Evolutionary conservation across 1,140 invertebrate genomes (phyloP), one percentile per base, ranked within the genome.

Genomic region (Halesus radiatus): DNA sequence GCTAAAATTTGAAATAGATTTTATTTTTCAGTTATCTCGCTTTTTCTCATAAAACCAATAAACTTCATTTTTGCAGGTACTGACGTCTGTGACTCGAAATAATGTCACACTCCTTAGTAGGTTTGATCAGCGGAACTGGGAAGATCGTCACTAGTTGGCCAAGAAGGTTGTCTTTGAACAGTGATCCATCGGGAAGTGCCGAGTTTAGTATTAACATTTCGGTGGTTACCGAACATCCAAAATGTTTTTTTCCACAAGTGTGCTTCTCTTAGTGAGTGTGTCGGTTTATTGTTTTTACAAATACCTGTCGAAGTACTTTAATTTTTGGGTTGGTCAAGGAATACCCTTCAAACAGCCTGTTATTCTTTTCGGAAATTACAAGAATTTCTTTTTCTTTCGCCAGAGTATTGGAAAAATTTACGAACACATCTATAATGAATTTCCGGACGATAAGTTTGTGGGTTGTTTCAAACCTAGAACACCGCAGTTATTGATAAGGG

Each of bases 401-500:
- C 75, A 78, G 74, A 68, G 52, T 6, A 6, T 80, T 0, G 78
- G 77, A 18, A 26, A 81, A 32, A 72, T 84, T 10, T 76, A 76
- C 32, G 66, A 20, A 54, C 64, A 81, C 0, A 66, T 85, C 32
- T 86, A 87, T 74, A 68, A 84, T 16, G 45, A 81, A 70, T 85
- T 79, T 77, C 37, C 74, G 58, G 66, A 84, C 18, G 81, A 85
- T 78, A 81, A 70, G 62, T 16, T 85, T 68, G 85, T 89, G 23
- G 90, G 90, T 16, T 78, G 86, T 4, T 91, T 88, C 81, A 83
- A 87, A 32, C 86, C 86, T 15, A 79, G 85, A 23, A 78, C 82
- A 26, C 91, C 92, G 0, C 84, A 85, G n/a, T 78, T 92, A 7
- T 81, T 92, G 4, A 79, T 92, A 0, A 83, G 87, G 7, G 91